Percentiles rank a stretch among this genome's conserved stretches.
Conservation (phyloP, 2,888 invertebrate genomes). For the Pharmacophagus antenor region DNA sequence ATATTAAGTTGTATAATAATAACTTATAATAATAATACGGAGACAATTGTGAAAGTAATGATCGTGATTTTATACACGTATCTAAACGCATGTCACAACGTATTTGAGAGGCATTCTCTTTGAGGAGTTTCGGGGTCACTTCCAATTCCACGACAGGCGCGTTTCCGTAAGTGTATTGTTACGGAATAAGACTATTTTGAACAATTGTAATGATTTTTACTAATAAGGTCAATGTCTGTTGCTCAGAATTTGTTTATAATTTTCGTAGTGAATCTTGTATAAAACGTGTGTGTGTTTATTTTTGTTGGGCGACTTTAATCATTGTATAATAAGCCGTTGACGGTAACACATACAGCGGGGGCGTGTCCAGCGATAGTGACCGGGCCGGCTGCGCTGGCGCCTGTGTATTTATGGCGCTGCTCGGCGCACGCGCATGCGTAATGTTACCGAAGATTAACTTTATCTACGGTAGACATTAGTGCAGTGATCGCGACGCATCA, state of each 20-base stretch:
- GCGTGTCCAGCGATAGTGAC: constrained; percentile 46
- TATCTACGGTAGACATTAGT: constrained; percentile 47
- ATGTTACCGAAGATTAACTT: constrained; percentile 51
- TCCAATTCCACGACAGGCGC: too few relatives aligned
- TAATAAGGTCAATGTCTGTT: too few relatives aligned
- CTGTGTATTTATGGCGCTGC: constrained; percentile 50
- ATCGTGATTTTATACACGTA: too few relatives aligned
- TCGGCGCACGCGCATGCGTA: constrained; percentile 46
- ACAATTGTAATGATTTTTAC: too few relatives aligned
- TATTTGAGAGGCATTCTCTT: too few relatives aligned
- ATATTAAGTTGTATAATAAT: too few relatives aligned
- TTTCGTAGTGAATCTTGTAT: neutral
- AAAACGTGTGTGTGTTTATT: neutral
- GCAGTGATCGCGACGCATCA: constrained; percentile 30
- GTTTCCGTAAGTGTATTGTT: too few relatives aligned
- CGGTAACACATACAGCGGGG: constrained; percentile 30
- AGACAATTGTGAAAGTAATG: too few relatives aligned
- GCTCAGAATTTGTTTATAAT: neutral
- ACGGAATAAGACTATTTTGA: too few relatives aligned
- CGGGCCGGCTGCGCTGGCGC: constrained; percentile 43
- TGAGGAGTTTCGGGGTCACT: too few relatives aligned
- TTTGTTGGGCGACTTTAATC: neutral
- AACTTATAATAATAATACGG: too few relatives aligned
- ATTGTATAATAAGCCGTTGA: constrained; percentile 1
- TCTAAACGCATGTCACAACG: too few relatives aligned